phyloP scores from a whole-genome alignment of 2,888 invertebrate species.

The Dendrolimus houi region DNA sequence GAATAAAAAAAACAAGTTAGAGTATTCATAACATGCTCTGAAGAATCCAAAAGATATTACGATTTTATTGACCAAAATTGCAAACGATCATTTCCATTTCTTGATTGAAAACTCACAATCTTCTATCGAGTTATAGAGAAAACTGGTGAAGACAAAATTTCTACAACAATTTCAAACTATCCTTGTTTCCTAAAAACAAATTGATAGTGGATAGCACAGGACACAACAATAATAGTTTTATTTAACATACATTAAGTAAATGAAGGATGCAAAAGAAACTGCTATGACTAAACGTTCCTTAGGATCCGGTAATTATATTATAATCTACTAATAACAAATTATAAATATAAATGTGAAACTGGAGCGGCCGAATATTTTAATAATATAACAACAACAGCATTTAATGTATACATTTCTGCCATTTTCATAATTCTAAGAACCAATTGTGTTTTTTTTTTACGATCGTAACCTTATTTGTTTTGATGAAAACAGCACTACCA shows the following conservation, averaged over 20 bases:
- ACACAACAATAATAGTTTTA: background rate
- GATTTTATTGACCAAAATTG: slow-evolving; percentile 5
- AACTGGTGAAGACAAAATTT: background rate
- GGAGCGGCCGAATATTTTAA: background rate
- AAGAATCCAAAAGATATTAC: background rate
- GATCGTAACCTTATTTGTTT: background rate
- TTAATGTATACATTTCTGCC: background rate
- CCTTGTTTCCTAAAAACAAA: background rate
- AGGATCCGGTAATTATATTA: background rate
- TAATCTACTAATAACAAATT: background rate
- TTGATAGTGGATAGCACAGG: background rate
- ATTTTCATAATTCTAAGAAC: background rate
- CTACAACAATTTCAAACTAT: background rate
- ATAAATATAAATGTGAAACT: background rate
- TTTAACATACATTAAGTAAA: background rate
- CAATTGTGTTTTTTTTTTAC: background rate
- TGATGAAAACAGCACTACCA: background rate
- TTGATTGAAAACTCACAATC: slow-evolving; percentile 1
- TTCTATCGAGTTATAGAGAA: background rate
- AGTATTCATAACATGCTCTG: slow-evolving; percentile 1
- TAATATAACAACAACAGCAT: background rate
- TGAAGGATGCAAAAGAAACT: background rate
- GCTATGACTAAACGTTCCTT: background rate
- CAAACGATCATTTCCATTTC: background rate
- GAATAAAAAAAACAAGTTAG: too few species aligned